These are phyloP conservation scores for Arremon aurantiirostris DNA, from an alignment of 2,797 vertebrate genomes.

Conservation along the genomic window DNA sequence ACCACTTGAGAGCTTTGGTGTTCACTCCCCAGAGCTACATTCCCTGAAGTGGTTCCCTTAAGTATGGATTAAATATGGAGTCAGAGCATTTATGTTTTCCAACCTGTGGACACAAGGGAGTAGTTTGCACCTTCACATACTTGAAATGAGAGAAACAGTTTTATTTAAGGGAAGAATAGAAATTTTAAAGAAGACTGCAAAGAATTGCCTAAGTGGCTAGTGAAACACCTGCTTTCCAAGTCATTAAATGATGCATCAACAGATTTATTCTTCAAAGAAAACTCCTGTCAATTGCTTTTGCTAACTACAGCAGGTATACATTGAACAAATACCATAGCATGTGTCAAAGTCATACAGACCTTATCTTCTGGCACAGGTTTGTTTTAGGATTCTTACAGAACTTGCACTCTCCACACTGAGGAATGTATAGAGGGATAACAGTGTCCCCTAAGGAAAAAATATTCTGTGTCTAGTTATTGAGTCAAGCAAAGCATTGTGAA, in stretches of 20 bases:
- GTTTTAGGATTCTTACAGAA: slow-evolving; percentile 97
- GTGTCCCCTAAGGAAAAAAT: slow-evolving; percentile 81
- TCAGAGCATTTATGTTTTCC: not conserved
- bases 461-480: not conserved
- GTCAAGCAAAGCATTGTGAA: not conserved
- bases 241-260: not conserved
- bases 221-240: not conserved
- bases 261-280: not conserved
- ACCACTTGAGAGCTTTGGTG: not conserved
- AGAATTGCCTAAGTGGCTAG: not conserved
- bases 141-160: not conserved
- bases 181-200: not conserved
- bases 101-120: not conserved
- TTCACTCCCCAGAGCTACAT: not conserved
- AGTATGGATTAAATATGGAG: not conserved
- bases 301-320: not conserved
- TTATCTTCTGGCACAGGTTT: slow-evolving; percentile 97
- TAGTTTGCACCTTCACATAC: not conserved
- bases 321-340: not conserved
- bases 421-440: slow-evolving; percentile 90
- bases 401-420: slow-evolving; percentile 96
- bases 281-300: not conserved
- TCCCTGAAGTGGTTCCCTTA: not conserved
- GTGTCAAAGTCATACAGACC: slow-evolving; percentile 75
- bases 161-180: not conserved